Percentiles rank a stretch among this genome's conserved stretches.
phyloP scores from a whole-genome alignment of 2,888 invertebrate genomes.

The Rhingia campestris region DNA sequence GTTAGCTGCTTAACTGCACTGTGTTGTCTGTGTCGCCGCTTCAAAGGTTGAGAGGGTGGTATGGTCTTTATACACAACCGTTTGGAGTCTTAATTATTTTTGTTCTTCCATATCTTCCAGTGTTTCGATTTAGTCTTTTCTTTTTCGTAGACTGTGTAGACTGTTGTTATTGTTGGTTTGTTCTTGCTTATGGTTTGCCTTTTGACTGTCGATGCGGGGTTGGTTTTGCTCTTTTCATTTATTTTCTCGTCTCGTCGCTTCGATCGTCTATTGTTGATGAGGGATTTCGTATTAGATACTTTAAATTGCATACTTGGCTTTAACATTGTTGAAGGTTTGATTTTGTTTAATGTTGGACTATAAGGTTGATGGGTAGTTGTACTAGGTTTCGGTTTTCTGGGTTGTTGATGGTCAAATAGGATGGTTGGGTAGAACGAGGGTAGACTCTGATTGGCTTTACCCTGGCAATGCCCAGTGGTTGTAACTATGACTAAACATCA shows the following conservation, averaged over 20 bases:
- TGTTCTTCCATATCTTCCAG: slow-evolving; percentile 55
- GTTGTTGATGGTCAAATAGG: too few relatives aligned
- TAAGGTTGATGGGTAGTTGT: too few relatives aligned
- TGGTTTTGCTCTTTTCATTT: slow-evolving; percentile 27
- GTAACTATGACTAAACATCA: too few relatives aligned
- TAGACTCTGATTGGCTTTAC: too few relatives aligned
- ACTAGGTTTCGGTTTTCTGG: too few relatives aligned
- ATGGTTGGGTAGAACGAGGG: too few relatives aligned
- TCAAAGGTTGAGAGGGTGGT: slow-evolving; percentile 51
- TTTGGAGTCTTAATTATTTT: slow-evolving; percentile 69
- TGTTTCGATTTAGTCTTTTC: slow-evolving; percentile 25
- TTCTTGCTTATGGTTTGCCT: slow-evolving; percentile 39
- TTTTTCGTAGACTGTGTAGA: slow-evolving; percentile 13
- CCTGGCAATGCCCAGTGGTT: too few relatives aligned
- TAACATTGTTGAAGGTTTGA: too few relatives aligned
- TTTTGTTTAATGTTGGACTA: too few relatives aligned
- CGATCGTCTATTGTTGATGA: slow-evolving; percentile 60
- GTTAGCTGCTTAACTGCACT: slow-evolving; percentile 66
- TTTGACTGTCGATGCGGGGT: slow-evolving; percentile 46
- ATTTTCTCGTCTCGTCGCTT: slow-evolving; percentile 65
- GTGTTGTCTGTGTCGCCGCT: slow-evolving; percentile 44
- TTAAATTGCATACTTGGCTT: slow-evolving; percentile 29
- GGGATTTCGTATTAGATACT: slow-evolving; percentile 18
- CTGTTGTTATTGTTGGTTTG: slow-evolving; percentile 9
- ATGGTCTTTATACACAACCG: slow-evolving; percentile 27